These are phyloP conservation scores for Polydesmus complanatus DNA, from an alignment of 2,888 invertebrate species.

Conservation along the genomic window DNA sequence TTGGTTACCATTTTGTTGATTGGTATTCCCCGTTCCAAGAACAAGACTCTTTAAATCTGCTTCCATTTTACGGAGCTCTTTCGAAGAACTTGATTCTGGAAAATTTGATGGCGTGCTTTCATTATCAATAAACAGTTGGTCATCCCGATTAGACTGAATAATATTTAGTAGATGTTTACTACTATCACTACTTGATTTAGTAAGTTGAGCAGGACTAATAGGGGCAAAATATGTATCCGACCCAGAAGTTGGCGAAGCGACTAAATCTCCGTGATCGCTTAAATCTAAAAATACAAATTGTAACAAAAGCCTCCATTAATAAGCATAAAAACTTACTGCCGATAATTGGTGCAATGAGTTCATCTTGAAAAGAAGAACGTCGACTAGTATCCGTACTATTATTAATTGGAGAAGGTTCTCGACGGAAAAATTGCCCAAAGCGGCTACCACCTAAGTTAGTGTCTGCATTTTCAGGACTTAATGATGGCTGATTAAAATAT, in stretches of 20 bases:
- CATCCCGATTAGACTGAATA: neutral
- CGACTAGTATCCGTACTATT: slow-evolving; percentile 33
- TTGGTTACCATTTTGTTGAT: no score
- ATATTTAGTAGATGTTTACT: slow-evolving; percentile 1
- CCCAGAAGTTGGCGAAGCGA: slow-evolving; percentile 35
- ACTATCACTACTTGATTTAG: slow-evolving; percentile 2
- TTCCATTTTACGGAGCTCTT: slow-evolving; percentile 53
- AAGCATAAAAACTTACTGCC: slow-evolving; percentile 38
- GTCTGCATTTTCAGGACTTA: slow-evolving; percentile 3
- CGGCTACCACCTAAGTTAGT: slow-evolving; percentile 37
- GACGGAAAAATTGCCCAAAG: slow-evolving; percentile 51
- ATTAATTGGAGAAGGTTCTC: slow-evolving; percentile 13
- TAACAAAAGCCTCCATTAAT: no score
- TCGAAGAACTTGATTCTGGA: neutral
- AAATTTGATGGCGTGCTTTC: neutral
- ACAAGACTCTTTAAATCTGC: slow-evolving; percentile 46
- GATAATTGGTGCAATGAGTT: slow-evolving; percentile 48
- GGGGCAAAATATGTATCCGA: slow-evolving; percentile 53
- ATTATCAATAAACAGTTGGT: neutral
- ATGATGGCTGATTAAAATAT: neutral
- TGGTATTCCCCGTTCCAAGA: slow-evolving; percentile 7
- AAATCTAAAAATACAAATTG: neutral
- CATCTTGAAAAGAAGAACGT: slow-evolving; percentile 46
- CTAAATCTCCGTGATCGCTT: slow-evolving; percentile 16
- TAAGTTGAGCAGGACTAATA: slow-evolving; percentile 44